phyloP scores from a whole-genome alignment of 2,113 vertebrate species.

The Anser brachyrhynchus region DNA sequence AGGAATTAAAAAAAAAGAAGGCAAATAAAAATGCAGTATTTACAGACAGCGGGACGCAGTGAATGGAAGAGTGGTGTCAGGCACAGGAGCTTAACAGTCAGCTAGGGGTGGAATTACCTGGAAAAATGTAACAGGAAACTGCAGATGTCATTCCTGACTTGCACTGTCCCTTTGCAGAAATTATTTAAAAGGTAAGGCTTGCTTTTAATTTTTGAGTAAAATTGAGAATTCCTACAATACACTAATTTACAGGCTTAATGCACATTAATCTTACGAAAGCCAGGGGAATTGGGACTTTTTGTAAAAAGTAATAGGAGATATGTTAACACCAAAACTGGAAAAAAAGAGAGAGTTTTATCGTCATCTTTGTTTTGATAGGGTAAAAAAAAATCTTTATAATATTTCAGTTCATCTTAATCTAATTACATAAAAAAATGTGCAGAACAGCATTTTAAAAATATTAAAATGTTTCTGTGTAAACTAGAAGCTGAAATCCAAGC shows the following conservation, averaged over 20 bases:
- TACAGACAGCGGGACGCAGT: neutral
- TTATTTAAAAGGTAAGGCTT: neutral
- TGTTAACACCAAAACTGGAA: neutral
- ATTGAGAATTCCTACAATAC: neutral
- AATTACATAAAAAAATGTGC: neutral
- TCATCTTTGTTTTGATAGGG: accelerated
- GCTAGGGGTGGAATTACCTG: neutral
- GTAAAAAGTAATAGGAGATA: neutral
- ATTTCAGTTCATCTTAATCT: neutral
- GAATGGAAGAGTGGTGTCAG: neutral
- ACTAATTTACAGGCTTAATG: neutral
- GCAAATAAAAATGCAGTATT: neutral
- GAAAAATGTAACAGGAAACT: neutral
- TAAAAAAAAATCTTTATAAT: neutral
- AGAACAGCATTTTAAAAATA: neutral
- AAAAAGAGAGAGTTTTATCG: neutral
- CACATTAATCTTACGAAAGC: neutral
- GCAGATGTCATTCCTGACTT: neutral
- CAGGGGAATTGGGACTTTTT: neutral
- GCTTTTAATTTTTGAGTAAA: neutral
- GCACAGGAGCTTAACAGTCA: neutral
- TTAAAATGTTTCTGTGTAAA: neutral
- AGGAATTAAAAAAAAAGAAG: neutral
- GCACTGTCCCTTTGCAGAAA: neutral
- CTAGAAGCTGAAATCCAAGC: neutral